Evolutionary conservation across 2,113 vertebrate species (phyloP).

Genomic region (Setophaga coronata): DNA sequence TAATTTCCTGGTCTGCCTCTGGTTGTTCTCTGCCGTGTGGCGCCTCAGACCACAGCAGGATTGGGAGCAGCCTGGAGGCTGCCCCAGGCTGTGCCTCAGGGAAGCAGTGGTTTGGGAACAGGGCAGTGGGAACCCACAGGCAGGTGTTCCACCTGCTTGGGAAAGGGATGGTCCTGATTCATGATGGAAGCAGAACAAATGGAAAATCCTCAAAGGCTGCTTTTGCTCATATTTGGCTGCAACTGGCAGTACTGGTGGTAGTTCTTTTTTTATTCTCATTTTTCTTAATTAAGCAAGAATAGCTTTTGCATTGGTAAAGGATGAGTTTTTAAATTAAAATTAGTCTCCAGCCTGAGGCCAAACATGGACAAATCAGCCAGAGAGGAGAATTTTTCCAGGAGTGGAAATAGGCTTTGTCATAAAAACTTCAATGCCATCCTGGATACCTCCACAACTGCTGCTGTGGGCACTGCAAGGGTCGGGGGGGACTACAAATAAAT

Average conservation of each 20-base stretch:
- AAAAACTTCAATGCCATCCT: background rate
- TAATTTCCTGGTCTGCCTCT: background rate
- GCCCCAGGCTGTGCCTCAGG: background rate
- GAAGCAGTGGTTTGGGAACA: background rate
- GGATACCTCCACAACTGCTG: background rate
- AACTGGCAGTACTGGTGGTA: background rate
- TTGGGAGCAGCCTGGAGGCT: background rate
- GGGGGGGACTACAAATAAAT: background rate
- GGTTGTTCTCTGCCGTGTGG: background rate
- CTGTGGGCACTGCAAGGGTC: background rate
- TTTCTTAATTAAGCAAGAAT: background rate
- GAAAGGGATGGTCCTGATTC: background rate
- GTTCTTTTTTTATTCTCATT: background rate
- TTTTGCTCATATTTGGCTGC: background rate
- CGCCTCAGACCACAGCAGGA: background rate
- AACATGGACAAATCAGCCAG: background rate
- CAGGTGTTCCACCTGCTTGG: background rate
- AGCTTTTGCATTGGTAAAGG: background rate
- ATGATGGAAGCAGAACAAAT: background rate
- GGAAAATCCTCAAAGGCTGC: background rate
- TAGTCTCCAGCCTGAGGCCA: background rate
- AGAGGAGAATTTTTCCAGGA: background rate
- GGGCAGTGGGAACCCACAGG: background rate
- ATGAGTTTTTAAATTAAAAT: slow-evolving; percentile 2
- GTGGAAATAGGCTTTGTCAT: background rate